Evolutionary conservation across 2,113 vertebrate genomes (phyloP), one percentile per base, ranked within the genome.

Genomic region (Mungos mungo): DNA sequence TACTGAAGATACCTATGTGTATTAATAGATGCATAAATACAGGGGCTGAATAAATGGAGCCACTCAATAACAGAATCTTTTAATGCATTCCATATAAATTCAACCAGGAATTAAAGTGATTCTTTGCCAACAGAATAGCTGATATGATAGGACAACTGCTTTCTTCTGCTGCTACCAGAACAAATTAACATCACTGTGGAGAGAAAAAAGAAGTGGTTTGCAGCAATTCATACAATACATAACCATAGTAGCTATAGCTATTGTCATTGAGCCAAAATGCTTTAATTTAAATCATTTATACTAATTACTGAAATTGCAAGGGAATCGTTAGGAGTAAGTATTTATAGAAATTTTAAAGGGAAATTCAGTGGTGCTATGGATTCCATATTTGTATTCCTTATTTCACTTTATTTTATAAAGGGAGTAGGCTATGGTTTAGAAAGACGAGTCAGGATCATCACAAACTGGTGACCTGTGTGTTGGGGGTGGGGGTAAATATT

Each of bases 221-320:
- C 50, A 96, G 54, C 47, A 83, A 89, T 27, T 89, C n/a, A 74
- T 79, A 16, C 54, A 95, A 90, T 84, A 98, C 98, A 98, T 94
- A 35, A 93, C 95, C 47, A 69, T 41, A 87, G 41, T 77, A 88
- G 71, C 91, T 91, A 74, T 88, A 95, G 60, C 54, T 93, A 72
- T 97, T 95, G 72, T 97, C 93, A 96, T 57, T 19, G 23, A 93
- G 50, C 90, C 91, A 97, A 79, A 95, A 95, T 23, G 10, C 6
- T 82, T 98, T 95, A 71, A 96, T 79, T 98, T 94, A 98, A 98
- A 96, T 97, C 87, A 89, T 77, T 97, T 77, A 74, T 97, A 96
- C 21, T 93, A 92, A 97, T 90, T 97, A 25, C 35, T 93, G 91
- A 97, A 97, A n/a, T 91, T 97, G 93, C 60, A 41, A 80, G 31